phyloP scores from a whole-genome alignment of 2,113 vertebrate species.

The Hemichromis elongatus region DNA sequence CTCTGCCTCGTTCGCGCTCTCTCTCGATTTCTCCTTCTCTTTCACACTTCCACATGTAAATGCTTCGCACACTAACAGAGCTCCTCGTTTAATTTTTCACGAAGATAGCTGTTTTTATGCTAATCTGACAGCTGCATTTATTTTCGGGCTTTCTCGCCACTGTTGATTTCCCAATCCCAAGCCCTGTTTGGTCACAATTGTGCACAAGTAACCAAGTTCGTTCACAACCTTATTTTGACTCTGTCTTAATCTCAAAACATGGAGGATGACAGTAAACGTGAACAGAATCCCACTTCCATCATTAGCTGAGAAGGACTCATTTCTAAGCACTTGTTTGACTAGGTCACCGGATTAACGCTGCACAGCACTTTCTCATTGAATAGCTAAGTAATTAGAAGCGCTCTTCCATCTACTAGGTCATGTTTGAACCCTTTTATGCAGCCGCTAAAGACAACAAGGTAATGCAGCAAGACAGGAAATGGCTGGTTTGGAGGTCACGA shows the following conservation, averaged over 20 bases:
- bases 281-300: not conserved
- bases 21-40: not conserved
- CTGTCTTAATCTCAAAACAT: conserved; percentile 8
- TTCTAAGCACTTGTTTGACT: conserved; percentile 30
- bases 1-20: not conserved
- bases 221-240: not conserved
- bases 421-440: conserved; percentile 36
- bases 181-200: not conserved
- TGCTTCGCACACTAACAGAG: conserved; percentile 18
- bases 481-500: conserved; percentile 50
- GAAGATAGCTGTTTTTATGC: conserved; percentile 59
- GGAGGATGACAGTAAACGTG: not conserved
- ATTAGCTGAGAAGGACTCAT: conserved; percentile 5
- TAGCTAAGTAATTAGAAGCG: conserved; percentile 39
- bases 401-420: conserved; percentile 24
- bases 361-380: conserved; percentile 7
- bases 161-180: conserved; percentile 48
- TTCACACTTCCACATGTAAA: conserved; percentile 23
- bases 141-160: conserved; percentile 35
- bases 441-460: conserved; percentile 37
- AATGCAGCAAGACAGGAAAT: conserved; percentile 46
- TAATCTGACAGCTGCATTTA: conserved; percentile 64
- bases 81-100: conserved; percentile 50
- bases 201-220: not conserved
- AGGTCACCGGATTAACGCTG: conserved; percentile 9